These are phyloP conservation scores for Nyctereutes procyonoides DNA, from an alignment of 2,113 vertebrate genomes.

Conservation along the genomic window DNA sequence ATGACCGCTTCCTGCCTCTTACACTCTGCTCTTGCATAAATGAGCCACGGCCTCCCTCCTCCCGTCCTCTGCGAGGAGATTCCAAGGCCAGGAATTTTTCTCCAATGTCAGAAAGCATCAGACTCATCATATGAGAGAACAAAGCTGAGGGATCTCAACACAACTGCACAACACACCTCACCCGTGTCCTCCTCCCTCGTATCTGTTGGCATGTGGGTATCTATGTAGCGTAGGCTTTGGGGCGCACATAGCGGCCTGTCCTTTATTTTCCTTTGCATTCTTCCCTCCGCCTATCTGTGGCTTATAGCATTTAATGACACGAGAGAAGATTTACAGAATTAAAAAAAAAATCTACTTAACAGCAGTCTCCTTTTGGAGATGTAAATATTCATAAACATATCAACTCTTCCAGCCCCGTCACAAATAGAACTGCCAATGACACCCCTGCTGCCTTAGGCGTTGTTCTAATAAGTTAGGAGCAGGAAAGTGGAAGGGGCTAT, in stretches of 20 bases:
- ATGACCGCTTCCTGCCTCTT: neutral
- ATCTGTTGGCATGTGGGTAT: neutral
- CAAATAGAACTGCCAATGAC: neutral
- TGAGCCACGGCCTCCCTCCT: neutral
- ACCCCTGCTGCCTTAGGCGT: constrained; percentile 65
- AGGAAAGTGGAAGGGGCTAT: constrained; percentile 69
- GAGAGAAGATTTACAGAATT: neutral
- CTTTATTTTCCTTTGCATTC: neutral
- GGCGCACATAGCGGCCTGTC: neutral
- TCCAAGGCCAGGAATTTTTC: neutral
- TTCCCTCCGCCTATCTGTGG: neutral
- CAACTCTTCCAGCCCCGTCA: constrained; percentile 64
- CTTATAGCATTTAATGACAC: neutral
- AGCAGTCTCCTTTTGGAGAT: neutral
- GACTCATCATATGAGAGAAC: neutral
- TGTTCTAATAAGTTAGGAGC: constrained; percentile 80
- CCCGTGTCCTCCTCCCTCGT: neutral
- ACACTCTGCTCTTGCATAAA: too few relatives aligned
- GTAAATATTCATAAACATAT: constrained; percentile 78
- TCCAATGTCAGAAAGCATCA: neutral
- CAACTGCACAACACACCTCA: too few relatives aligned
- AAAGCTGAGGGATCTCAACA: neutral
- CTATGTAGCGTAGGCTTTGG: neutral
- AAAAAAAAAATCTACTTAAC: constrained; percentile 36
- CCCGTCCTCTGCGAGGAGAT: neutral